Evolutionary conservation across 2,797 vertebrate genomes (phyloP).

Genomic region (Aphelocoma californica): DNA sequence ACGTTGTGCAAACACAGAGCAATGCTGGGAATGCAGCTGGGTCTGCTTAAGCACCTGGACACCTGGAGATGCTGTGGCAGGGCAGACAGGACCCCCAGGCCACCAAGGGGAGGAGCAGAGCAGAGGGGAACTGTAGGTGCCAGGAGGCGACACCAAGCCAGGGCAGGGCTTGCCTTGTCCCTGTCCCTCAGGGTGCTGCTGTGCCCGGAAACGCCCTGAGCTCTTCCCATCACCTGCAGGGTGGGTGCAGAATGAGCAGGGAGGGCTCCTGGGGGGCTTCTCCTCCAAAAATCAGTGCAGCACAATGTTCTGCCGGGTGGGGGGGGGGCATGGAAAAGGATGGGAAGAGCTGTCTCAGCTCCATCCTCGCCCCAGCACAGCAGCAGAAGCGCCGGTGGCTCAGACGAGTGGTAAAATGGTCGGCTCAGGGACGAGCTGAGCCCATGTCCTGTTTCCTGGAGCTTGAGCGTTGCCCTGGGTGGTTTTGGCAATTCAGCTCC

Average conservation of each 20-base stretch:
- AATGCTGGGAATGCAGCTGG: neutral
- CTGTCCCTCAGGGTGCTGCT: neutral
- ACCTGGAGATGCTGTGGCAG: neutral
- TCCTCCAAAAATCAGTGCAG: neutral
- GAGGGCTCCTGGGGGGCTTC: neutral
- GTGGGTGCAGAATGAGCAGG: neutral
- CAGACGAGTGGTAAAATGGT: neutral
- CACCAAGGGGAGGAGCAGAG: neutral
- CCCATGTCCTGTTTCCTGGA: neutral
- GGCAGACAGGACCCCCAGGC: neutral
- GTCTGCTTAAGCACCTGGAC: neutral
- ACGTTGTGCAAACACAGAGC: neutral
- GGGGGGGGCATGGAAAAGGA: neutral
- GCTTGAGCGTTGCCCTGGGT: neutral
- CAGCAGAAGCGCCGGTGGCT: neutral
- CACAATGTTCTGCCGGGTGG: neutral
- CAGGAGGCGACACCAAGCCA: neutral
- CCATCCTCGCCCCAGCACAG: neutral
- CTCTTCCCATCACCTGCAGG: neutral
- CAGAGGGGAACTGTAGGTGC: neutral
- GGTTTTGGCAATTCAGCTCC: neutral
- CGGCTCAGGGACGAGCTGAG: neutral
- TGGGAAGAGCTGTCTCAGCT: neutral
- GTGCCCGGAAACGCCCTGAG: accelerated
- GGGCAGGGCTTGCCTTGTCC: neutral